These are phyloP conservation scores for Dolichopus griseipennis DNA, from an alignment of 2,888 invertebrate species.

Conservation along the genomic window DNA sequence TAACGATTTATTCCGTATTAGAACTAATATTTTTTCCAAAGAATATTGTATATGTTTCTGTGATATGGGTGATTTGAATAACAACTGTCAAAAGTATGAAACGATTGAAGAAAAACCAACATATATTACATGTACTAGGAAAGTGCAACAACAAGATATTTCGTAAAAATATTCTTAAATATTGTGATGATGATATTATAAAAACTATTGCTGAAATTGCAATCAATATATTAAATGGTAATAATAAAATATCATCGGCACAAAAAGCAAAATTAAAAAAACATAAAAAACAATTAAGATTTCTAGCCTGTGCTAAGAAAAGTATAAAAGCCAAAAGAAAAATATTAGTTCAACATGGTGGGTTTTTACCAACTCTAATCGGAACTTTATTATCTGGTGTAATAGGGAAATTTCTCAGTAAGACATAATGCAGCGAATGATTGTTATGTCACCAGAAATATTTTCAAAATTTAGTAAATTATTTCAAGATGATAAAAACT, in stretches of 20 bases:
- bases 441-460: not conserved
- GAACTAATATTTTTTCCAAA: not conserved
- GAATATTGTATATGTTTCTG: constrained; percentile 5
- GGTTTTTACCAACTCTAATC: not conserved
- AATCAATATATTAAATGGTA: constrained; percentile 8
- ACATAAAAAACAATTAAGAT: too few relatives aligned
- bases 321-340: constrained; percentile 5
- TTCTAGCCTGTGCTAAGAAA: too few relatives aligned
- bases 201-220: constrained; percentile 7
- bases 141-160: not conserved
- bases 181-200: not conserved
- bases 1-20: constrained; percentile 10
- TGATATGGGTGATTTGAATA: not conserved
- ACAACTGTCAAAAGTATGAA: constrained; percentile 1
- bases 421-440: not conserved
- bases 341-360: constrained; percentile 13
- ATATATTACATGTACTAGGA: constrained; percentile 1
- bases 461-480: not conserved
- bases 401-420: constrained; percentile 9
- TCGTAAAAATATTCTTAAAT: not conserved
- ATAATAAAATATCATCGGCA: not conserved
- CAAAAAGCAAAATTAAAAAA: not conserved
- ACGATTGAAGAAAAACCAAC: constrained; percentile 3
- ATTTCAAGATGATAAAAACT: not conserved
- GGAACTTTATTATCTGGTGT: constrained; percentile 1